Evolutionary conservation across 1,140 invertebrate species (phyloP).

Genomic region (Diploscapter pachys): DNA sequence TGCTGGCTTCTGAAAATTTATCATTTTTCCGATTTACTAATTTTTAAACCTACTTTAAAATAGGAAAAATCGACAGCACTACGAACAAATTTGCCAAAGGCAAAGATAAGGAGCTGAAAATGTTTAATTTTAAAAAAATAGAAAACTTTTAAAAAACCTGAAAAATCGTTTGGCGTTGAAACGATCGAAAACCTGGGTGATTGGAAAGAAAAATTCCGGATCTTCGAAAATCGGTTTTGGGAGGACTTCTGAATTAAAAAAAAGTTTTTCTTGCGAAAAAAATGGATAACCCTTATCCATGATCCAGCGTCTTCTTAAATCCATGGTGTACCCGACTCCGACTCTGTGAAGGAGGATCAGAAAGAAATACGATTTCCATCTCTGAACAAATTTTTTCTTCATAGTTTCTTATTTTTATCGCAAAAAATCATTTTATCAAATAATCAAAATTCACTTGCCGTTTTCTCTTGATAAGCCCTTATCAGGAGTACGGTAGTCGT

Average conservation of each 20-base stretch:
- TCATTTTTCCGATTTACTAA: too few species aligned
- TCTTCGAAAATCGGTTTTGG: background rate
- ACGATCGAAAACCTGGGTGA: background rate
- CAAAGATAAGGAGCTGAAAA: background rate
- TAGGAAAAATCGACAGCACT: background rate
- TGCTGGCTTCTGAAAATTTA: too few species aligned
- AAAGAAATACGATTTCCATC: background rate
- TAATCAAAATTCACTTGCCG: background rate
- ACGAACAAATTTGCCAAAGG: background rate
- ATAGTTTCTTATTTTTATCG: conserved; percentile 8
- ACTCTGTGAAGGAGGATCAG: background rate
- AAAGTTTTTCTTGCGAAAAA: background rate
- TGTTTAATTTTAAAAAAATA: background rate
- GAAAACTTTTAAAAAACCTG: background rate
- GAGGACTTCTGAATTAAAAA: conserved; percentile 4
- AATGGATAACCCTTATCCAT: background rate
- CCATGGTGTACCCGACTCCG: background rate
- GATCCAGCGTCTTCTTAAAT: background rate
- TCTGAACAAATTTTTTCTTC: background rate
- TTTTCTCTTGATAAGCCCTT: background rate
- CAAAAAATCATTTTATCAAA: conserved; percentile 1
- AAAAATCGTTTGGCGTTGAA: background rate
- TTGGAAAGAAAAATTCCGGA: background rate
- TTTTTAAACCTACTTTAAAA: background rate
- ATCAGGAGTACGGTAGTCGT: background rate